These are phyloP conservation scores for Peromyscus leucopus DNA, from an alignment of 2,113 vertebrate species.

Conservation along the genomic window DNA sequence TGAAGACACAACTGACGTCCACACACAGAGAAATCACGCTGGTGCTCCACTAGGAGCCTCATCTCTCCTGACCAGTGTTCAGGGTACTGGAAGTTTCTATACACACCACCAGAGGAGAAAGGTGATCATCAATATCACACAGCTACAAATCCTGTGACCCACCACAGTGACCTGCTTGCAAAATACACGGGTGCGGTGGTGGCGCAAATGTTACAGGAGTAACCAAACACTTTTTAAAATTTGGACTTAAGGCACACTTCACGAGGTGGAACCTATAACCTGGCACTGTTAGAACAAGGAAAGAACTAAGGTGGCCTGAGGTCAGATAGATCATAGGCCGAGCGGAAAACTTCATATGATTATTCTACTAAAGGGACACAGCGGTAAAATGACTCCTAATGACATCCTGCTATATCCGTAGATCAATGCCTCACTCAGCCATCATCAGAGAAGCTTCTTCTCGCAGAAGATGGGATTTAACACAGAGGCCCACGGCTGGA, in stretches of 20 bases:
- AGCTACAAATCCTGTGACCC: background rate
- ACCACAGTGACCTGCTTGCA: background rate
- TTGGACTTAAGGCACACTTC: background rate
- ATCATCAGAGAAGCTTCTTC: background rate
- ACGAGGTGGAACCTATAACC: background rate
- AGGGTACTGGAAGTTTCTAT: background rate
- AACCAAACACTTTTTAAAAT: background rate
- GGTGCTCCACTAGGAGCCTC: background rate
- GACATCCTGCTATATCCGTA: background rate
- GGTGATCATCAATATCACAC: background rate
- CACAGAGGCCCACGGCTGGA: background rate
- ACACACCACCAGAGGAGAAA: background rate
- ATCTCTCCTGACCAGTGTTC: too few relatives aligned
- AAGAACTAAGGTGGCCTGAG: background rate
- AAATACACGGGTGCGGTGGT: background rate
- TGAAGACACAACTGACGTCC: background rate
- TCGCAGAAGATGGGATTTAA: background rate
- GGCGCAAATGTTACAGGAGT: background rate
- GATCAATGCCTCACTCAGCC: too few relatives aligned
- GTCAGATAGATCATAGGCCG: background rate
- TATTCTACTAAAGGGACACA: background rate
- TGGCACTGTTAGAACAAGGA: background rate
- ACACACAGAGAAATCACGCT: background rate
- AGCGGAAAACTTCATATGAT: background rate
- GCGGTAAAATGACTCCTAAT: background rate